phyloP scores from a whole-genome alignment of 2,797 vertebrate genomes.

The Decapterus maruadsi region DNA sequence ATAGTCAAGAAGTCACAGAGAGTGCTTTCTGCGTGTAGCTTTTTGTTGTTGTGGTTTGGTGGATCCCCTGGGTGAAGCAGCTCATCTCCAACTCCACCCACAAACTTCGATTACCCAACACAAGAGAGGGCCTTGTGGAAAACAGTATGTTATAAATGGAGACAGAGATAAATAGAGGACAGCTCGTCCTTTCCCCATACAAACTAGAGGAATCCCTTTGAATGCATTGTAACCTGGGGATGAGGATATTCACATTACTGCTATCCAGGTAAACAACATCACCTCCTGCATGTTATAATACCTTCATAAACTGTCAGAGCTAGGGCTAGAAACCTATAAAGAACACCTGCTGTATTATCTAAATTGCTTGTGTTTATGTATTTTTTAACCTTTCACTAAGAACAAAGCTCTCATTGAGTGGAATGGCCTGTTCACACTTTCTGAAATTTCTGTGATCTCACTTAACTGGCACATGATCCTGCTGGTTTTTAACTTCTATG shows the following conservation, averaged over 20 bases:
- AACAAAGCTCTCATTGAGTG: not conserved
- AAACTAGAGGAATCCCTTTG: not conserved
- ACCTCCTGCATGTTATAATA: not conserved
- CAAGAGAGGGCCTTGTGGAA: constrained; percentile 8
- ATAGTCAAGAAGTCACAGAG: not conserved
- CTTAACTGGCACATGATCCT: not conserved
- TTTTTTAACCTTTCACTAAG: not conserved
- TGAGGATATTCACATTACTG: not conserved
- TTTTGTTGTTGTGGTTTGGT: constrained; percentile 3
- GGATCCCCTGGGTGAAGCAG: constrained; percentile 8
- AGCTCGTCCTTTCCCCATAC: constrained; percentile 6
- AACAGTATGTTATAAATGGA: constrained; percentile 25
- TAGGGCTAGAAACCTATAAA: not conserved
- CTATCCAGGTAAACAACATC: not conserved
- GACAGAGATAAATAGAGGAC: not conserved
- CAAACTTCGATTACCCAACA: constrained; percentile 27
- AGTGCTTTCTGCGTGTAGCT: constrained; percentile 1
- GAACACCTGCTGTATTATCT: not conserved
- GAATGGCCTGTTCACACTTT: not conserved
- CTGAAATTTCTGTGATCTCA: constrained; percentile 3
- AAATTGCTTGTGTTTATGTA: not conserved
- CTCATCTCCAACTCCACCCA: constrained; percentile 37
- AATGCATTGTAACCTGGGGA: not conserved
- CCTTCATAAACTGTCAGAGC: constrained; percentile 1
- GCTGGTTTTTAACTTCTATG: not conserved